Evolutionary conservation across 1,140 invertebrate genomes (phyloP), one percentile per base, ranked within the genome.

Genomic region (Aphidius ervi): DNA sequence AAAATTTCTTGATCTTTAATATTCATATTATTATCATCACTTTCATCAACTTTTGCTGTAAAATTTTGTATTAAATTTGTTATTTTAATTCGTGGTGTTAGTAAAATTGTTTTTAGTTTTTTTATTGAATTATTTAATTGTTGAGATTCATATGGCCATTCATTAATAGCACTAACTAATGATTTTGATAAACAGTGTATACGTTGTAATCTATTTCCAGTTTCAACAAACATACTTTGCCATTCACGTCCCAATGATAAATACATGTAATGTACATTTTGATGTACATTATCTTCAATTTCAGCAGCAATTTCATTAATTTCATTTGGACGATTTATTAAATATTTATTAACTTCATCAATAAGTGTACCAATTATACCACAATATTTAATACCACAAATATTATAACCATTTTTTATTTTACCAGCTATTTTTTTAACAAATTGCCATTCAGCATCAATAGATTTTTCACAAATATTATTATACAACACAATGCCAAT

Each of bases 391-490:
- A 84, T 83, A 2, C 84, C 86, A 20, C 88, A 87, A 46, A 86
- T 77, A 40, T 83, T 81, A 67, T 86, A 83, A 58, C 88, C 89
- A 53, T 85, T 84, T 9, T 83, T 82, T 50, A 93, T 87, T 79
- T 88, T 83, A 5, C 85, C 83, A 64, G 86, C 86, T 42, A 90
- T 85, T 3, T 82, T 75, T 68, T 88, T 87, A 0, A 88, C 86
- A 70, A 92, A 92, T 57, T 79, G 81, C 89, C 90, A 93, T 68
- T 93, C 90, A 65, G 90, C 87, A 72, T 92, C 88, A n/a, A 93
- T 79, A 8, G 89, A 82, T 69, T 86, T 89, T 69, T 91, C 92
- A 65, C 90, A 85, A 48, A 87, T 85, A 43, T 81, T 84, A 55
- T 88, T 83, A 54, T 87, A 84, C 63, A 88, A 85, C 4, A 89